Evolutionary conservation across 2,113 vertebrate genomes (phyloP).

Genomic region (Carettochelys insculpta): DNA sequence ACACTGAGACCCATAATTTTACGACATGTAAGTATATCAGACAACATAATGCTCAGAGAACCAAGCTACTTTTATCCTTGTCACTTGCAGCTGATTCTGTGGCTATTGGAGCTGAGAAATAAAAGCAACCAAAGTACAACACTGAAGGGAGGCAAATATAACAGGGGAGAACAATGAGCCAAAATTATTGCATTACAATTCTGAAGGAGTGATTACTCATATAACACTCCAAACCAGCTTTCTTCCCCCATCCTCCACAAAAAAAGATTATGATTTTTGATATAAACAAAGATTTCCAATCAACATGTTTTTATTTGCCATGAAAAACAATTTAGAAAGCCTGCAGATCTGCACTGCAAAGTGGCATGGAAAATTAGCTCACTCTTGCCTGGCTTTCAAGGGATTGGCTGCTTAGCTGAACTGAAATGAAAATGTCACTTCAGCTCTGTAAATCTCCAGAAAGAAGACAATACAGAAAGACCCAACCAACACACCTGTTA

Average conservation of each 20-base stretch:
- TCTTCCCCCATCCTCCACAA: not conserved
- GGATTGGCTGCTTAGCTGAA: constrained; percentile 25
- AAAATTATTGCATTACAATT: constrained; percentile 26
- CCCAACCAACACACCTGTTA: not conserved
- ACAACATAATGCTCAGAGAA: not conserved
- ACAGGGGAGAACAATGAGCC: not conserved
- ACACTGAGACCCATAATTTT: not conserved
- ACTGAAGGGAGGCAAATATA: not conserved
- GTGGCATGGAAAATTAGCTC: constrained; percentile 54
- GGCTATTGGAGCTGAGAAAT: not conserved
- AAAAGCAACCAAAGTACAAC: not conserved
- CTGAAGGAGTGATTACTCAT: constrained; percentile 16
- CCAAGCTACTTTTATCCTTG: not conserved
- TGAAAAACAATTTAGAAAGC: constrained; percentile 67
- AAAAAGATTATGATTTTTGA: constrained; percentile 6
- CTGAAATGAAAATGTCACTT: constrained; percentile 58
- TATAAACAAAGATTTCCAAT: constrained; percentile 64
- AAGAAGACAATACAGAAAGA: constrained; percentile 33
- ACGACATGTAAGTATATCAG: not conserved
- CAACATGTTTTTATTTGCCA: constrained; percentile 69
- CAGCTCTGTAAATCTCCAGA: constrained; percentile 37
- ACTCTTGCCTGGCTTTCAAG: constrained; percentile 38
- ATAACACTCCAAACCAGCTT: constrained; percentile 44
- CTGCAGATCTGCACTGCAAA: constrained; percentile 46
- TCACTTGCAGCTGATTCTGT: not conserved